Conservation (phyloP, 2,888 invertebrate species). For the Polyommatus icarus region DNA sequence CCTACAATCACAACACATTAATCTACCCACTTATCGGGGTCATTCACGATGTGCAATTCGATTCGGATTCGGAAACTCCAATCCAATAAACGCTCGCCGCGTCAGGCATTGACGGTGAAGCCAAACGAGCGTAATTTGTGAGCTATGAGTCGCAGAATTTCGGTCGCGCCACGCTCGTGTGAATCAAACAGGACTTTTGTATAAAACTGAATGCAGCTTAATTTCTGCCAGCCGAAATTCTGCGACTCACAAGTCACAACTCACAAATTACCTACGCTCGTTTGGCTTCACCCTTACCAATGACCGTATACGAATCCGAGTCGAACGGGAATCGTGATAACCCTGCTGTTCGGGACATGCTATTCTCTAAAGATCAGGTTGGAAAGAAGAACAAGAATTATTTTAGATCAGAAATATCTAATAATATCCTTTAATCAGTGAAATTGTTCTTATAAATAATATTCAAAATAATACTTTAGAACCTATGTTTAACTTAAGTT, state of each 20-base stretch:
- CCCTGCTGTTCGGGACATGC: conserved; percentile 49
- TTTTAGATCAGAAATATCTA: background rate
- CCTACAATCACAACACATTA: conserved; percentile 70
- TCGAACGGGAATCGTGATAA: conserved; percentile 37
- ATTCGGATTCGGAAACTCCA: background rate
- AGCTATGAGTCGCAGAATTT: too few relatives aligned
- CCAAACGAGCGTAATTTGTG: too few relatives aligned
- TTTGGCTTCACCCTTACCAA: too few relatives aligned
- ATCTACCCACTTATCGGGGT: conserved; percentile 54
- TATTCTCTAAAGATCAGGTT: background rate
- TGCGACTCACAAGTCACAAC: too few relatives aligned
- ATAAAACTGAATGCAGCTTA: too few relatives aligned
- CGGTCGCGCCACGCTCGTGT: too few relatives aligned
- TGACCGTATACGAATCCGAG: background rate
- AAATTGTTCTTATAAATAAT: background rate
- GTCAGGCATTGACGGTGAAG: background rate
- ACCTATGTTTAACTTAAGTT: background rate
- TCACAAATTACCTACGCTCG: too few relatives aligned
- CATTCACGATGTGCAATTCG: background rate
- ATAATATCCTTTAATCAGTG: background rate
- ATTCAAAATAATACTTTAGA: background rate
- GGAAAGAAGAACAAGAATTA: background rate
- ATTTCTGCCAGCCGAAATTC: too few relatives aligned
- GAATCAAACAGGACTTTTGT: too few relatives aligned
- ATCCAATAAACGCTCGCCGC: background rate